Conservation (phyloP, 2,888 invertebrate genomes). For the Cephus runcator region DNA sequence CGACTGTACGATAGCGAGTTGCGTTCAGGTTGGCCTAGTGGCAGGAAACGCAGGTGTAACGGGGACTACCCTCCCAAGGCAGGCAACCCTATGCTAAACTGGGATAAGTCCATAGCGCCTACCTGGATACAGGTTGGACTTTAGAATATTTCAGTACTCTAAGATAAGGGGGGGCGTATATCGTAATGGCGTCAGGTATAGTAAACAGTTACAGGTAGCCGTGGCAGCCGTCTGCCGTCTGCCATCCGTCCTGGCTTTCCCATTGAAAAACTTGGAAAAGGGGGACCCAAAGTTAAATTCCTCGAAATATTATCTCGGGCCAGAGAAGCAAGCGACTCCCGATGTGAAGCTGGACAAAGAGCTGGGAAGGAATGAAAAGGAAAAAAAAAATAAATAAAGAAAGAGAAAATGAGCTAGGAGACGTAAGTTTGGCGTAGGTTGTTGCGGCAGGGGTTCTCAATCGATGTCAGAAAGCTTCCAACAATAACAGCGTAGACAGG, state of each 20-base stretch:
- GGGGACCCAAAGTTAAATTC: conserved; percentile 19
- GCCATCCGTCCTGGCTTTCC: conserved; percentile 5
- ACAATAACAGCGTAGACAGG: background rate
- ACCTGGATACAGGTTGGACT: background rate
- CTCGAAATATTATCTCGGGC: conserved; percentile 15
- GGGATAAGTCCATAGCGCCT: background rate
- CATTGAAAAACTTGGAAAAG: conserved; percentile 17
- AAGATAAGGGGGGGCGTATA: background rate
- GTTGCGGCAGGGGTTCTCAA: background rate
- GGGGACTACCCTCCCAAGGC: background rate
- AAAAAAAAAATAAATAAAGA: background rate
- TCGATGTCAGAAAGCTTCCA: background rate
- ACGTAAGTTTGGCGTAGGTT: conserved; percentile 3
- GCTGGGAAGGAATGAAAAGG: background rate
- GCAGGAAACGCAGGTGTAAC: conserved; percentile 51
- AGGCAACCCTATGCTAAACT: background rate
- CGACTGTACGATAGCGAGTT: background rate
- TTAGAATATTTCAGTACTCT: background rate
- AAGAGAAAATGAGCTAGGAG: background rate
- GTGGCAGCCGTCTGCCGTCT: background rate
- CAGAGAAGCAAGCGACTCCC: background rate
- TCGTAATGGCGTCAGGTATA: conserved; percentile 27
- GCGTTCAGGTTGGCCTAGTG: conserved; percentile 9
- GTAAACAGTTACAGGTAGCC: conserved; percentile 37
- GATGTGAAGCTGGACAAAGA: conserved; percentile 1